Evolutionary conservation across 2,888 invertebrate genomes (phyloP), one percentile per base, ranked within the genome.

Genomic region (Eristalinus aeneus): DNA sequence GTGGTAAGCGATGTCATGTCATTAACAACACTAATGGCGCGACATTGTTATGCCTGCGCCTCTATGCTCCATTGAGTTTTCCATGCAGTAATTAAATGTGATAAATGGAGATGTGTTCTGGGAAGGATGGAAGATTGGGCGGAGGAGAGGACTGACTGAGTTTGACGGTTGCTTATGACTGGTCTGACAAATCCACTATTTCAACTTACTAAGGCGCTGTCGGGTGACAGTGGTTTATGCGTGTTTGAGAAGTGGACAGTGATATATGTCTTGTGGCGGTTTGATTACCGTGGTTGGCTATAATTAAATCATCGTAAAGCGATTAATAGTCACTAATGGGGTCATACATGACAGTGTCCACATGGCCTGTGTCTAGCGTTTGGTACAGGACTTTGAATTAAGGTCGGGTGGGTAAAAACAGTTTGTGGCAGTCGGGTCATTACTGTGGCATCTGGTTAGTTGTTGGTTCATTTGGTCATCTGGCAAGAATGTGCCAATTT

Each of bases 21-120:
- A 84, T 84, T 84, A 75, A 69, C 54, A 77, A 60, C 76, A 72
- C 73, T 81, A 85, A 85, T 85, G 81, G 80, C 73, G 72, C 23
- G 72, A 64, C 65, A 77, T 76, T 81, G 76, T 76, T 84, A 64
- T 71, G 71, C 9, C 67, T 58, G 68, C 16, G 76, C 76, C 68
- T 72, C 58, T 36, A 76, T 69, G 72, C 81, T 73, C 73, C 75
- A 77, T 68, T 85, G 72, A 73, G 76, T 67, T 76, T 67, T 72
- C 72, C 39, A 58, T 85, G 72, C 63, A 76, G 81, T 85, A 76
- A 85, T 85, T 81, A 85, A 68, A 76, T 67, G 58, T 81, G 81
- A 81, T 85, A 68, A 69, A 81, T 73, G 81, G 46, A 73, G 81
- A 67, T 74, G 54, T 76, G 85, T 76, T 71, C 71, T 23, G 34